phyloP scores from a whole-genome alignment of 2,797 vertebrate genomes.

The Acanthis flammea region DNA sequence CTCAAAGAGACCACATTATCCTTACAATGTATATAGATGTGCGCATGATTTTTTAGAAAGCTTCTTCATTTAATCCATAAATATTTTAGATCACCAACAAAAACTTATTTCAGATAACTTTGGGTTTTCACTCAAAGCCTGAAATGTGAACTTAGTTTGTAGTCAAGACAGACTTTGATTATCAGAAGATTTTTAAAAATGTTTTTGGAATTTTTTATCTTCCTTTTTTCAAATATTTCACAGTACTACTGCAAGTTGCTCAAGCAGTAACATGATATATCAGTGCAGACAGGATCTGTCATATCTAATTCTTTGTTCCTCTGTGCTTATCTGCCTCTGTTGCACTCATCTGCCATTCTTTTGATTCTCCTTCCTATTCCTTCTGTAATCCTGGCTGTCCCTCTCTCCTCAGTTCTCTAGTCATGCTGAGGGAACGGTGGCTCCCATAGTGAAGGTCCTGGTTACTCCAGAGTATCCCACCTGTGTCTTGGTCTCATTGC shows the following conservation, averaged over 20 bases:
- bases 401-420: not conserved
- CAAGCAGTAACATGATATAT: not conserved
- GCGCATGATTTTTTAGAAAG: not conserved
- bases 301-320: not conserved
- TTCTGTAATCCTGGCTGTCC: not conserved
- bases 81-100: slow-evolving; percentile 3
- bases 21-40: not conserved
- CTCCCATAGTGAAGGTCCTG: not conserved
- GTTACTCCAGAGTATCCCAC: not conserved
- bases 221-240: not conserved
- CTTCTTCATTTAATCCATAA: not conserved
- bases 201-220: not conserved
- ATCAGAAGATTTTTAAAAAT: not conserved
- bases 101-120: slow-evolving; percentile 13
- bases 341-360: not conserved
- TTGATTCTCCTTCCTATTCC: not conserved
- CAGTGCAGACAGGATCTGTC: not conserved
- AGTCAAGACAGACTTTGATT: not conserved
- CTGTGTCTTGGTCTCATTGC: not conserved
- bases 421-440: not conserved
- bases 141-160: slow-evolving; percentile 3
- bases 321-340: not conserved
- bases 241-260: not conserved
- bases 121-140: slow-evolving; percentile 32
- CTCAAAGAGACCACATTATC: slow-evolving; percentile 1